Evolutionary conservation across 2,888 invertebrate species (phyloP).

Genomic region (Andricus quercusramuli): DNA sequence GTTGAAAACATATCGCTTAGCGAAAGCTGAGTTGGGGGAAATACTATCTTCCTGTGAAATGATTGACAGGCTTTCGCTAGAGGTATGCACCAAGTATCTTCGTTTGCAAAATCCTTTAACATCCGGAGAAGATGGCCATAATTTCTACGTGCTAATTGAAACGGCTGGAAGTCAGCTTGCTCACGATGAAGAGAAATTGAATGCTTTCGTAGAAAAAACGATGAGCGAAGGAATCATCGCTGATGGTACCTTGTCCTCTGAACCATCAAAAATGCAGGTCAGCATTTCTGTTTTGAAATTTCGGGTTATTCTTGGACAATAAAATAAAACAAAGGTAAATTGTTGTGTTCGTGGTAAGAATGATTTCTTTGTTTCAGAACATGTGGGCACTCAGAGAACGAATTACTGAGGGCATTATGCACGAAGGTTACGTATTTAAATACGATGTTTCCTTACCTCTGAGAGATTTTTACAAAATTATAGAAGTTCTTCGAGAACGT

Average conservation of each 20-base stretch:
- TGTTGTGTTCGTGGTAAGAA: conserved; percentile 33
- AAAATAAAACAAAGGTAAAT: not conserved
- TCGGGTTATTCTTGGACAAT: not conserved
- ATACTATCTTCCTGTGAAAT: conserved; percentile 97
- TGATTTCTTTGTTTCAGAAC: conserved; percentile 76
- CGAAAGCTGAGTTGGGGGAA: conserved; percentile 90
- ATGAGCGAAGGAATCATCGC: conserved; percentile 86
- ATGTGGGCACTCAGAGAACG: conserved; percentile 94
- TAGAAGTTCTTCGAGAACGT: conserved; percentile 85
- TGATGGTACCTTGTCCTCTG: conserved; percentile 93
- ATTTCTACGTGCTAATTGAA: conserved; percentile 93
- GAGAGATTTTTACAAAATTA: conserved; percentile 90
- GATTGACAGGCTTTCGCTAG: conserved; percentile 89
- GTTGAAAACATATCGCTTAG: conserved; percentile 86
- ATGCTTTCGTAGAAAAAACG: conserved; percentile 86
- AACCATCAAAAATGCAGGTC: conserved; percentile 89
- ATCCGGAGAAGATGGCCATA: conserved; percentile 78
- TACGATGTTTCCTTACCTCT: conserved; percentile 97
- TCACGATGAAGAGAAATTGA: conserved; percentile 95
- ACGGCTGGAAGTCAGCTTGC: conserved; percentile 90
- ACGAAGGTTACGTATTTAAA: conserved; percentile 94
- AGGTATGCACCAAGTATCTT: conserved; percentile 83
- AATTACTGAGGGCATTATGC: conserved; percentile 87
- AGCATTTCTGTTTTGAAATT: conserved; percentile 1
- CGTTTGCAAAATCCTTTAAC: conserved; percentile 80